Percentiles rank a stretch among this genome's conserved stretches.
Conservation (phyloP, 2,888 invertebrate species). For the Heliconius hortense region DNA sequence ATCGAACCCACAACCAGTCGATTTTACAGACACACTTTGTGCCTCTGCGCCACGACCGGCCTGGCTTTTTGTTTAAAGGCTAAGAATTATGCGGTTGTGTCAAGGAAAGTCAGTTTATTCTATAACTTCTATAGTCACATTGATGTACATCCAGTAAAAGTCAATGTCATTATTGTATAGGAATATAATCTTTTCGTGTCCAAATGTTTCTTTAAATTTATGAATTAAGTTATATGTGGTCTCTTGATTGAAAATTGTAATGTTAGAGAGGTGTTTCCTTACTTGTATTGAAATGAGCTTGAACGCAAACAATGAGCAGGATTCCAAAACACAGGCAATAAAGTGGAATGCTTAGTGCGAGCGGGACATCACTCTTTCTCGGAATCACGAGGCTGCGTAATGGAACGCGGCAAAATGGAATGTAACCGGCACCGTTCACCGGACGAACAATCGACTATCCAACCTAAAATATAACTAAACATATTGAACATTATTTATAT, state of each 20-base stretch:
- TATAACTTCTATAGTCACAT: conserved; percentile 34
- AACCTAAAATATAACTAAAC: conserved; percentile 44
- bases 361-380: conserved; percentile 74
- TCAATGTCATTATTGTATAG: conserved; percentile 33
- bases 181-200: neutral
- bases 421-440: conserved; percentile 58
- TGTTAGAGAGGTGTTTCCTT: conserved; percentile 58
- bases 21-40: too few relatives aligned
- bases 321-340: conserved; percentile 75
- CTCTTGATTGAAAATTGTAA: conserved; percentile 63
- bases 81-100: conserved; percentile 46
- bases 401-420: conserved; percentile 74
- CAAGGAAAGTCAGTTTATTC: conserved; percentile 31
- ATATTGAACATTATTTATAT: conserved; percentile 33
- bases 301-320: conserved; percentile 74
- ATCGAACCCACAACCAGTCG: too few relatives aligned
- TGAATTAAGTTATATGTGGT: conserved; percentile 44
- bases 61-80: conserved; percentile 43
- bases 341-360: conserved; percentile 71
- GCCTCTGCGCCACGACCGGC: too few relatives aligned
- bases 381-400: conserved; percentile 71
- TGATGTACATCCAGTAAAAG: conserved; percentile 27
- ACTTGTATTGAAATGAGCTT: conserved; percentile 69
- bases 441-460: conserved; percentile 49
- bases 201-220: conserved; percentile 14